phyloP scores from a whole-genome alignment of 64 coral and sea anemone genomes.

The Porites australiensis region DNA sequence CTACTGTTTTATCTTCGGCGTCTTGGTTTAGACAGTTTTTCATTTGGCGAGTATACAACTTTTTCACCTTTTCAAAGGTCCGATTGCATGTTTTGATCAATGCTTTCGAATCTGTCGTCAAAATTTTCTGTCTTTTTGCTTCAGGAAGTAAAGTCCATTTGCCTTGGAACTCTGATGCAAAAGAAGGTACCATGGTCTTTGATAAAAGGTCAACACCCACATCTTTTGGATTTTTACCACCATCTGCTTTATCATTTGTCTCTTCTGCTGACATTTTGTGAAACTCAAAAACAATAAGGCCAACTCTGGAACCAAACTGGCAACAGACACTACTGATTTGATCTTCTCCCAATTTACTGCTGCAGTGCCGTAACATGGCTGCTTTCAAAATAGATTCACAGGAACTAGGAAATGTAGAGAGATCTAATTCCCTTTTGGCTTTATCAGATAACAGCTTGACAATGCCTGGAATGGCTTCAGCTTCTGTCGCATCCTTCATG shows the following conservation, averaged over 20 bases:
- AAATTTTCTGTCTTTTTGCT: slow-evolving; percentile 29
- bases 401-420: neutral
- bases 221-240: neutral
- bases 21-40: slow-evolving; percentile 7
- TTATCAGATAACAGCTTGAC: slow-evolving; percentile 20
- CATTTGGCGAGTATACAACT: slow-evolving; percentile 33
- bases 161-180: slow-evolving; percentile 42
- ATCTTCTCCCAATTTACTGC: slow-evolving; percentile 7
- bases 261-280: neutral
- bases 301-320: slow-evolving; percentile 3
- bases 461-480: neutral
- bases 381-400: neutral
- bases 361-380: slow-evolving; percentile 7
- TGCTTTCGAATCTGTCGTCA: slow-evolving; percentile 31
- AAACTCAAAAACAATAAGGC: neutral
- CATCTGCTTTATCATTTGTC: neutral
- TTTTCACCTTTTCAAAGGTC: slow-evolving; percentile 27
- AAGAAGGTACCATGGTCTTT: slow-evolving; percentile 37
- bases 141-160: slow-evolving; percentile 39
- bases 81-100: slow-evolving; percentile 20
- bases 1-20: neutral
- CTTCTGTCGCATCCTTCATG: slow-evolving; percentile 12
- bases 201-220: slow-evolving; percentile 32
- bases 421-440: neutral
- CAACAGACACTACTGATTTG: slow-evolving; percentile 9